Conservation (phyloP, 2,888 invertebrate species). For the Adelognathus sp. region DNA sequence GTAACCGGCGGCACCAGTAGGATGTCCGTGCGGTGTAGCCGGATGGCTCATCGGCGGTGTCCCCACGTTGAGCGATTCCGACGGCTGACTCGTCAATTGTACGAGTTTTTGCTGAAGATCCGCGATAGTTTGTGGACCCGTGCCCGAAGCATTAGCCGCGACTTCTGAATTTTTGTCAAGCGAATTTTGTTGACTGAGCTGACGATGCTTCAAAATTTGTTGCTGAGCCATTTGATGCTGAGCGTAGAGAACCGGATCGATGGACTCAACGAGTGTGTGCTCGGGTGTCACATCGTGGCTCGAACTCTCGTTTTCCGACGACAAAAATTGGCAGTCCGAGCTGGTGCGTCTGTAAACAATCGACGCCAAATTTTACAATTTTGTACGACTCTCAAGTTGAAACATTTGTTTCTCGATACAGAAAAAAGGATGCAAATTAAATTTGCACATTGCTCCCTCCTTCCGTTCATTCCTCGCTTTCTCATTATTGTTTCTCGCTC, state of each 20-base stretch:
- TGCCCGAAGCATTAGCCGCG: conserved; percentile 44
- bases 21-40: conserved; percentile 86
- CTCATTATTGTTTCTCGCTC: no score
- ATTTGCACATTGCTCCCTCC: no score
- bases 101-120: conserved; percentile 84
- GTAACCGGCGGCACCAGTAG: conserved; percentile 81
- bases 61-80: conserved; percentile 78
- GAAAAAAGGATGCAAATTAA: no score
- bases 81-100: conserved; percentile 82
- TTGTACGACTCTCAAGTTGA: no score
- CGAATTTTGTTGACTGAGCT: conserved; percentile 79
- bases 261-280: conserved; percentile 75
- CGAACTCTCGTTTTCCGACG: conserved; percentile 76
- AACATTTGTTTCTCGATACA: not conserved
- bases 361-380: not conserved
- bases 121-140: conserved; percentile 81
- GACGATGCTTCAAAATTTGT: conserved; percentile 71
- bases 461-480: no score
- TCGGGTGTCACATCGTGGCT: conserved; percentile 79
- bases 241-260: conserved; percentile 64
- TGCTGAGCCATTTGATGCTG: conserved; percentile 69
- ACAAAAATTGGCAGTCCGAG: conserved; percentile 75
- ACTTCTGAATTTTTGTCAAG: conserved; percentile 73
- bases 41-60: conserved; percentile 83
- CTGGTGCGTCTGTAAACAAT: conserved; percentile 70